phyloP scores from a whole-genome alignment of 2,888 invertebrate species.

The Odontocolon sp. region DNA sequence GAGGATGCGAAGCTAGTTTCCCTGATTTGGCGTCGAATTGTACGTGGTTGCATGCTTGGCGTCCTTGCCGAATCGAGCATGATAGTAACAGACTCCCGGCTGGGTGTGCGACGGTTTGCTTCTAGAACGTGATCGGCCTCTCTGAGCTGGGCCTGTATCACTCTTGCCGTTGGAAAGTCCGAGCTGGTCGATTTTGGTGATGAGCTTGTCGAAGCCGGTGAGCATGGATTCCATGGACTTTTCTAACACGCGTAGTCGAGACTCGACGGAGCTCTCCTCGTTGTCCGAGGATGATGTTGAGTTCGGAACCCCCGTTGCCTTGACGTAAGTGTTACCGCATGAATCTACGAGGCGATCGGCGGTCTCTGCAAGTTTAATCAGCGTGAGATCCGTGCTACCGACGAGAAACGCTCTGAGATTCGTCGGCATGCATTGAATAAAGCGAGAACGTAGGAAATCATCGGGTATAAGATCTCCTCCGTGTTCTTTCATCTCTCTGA shows the following conservation, averaged over 20 bases:
- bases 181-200: background rate
- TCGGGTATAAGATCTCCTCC: constrained; percentile 46
- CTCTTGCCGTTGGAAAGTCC: background rate
- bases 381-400: constrained; percentile 1
- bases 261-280: background rate
- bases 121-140: constrained; percentile 9
- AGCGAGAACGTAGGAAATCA: constrained; percentile 55
- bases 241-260: background rate
- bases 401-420: constrained; percentile 16
- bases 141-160: background rate
- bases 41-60: too few species aligned
- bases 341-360: constrained; percentile 41
- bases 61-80: background rate
- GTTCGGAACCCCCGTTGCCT: background rate
- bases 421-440: constrained; percentile 46
- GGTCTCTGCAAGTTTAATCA: constrained; percentile 37
- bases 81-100: constrained; percentile 36
- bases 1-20: constrained; percentile 17
- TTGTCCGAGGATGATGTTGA: background rate
- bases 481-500: constrained; percentile 53
- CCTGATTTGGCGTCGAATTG: constrained; percentile 2
- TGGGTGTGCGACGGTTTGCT: background rate
- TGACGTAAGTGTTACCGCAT: background rate
- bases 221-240: background rate
- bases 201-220: background rate